Conservation (phyloP, 2,888 invertebrate genomes). For the Harpagoxenus sublaevis region DNA sequence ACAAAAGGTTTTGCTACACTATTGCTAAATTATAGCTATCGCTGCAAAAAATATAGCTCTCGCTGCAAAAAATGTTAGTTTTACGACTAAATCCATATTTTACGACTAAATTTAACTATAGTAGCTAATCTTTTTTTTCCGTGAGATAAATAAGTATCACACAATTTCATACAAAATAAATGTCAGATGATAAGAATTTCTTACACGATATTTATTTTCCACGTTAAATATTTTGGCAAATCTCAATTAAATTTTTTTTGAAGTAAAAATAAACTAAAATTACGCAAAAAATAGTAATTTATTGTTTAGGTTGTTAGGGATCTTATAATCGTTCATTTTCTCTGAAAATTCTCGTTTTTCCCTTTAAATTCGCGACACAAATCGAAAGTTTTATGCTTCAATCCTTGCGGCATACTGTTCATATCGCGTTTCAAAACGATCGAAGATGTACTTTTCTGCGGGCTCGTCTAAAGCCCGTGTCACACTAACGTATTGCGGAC, state of each 20-base stretch:
- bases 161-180: background rate
- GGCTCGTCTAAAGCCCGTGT: background rate
- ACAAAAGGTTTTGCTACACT: too few relatives aligned
- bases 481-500: too few relatives aligned
- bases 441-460: background rate
- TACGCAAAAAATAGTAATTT: background rate
- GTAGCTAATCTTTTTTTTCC: too few relatives aligned
- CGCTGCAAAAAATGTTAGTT: too few relatives aligned
- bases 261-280: background rate
- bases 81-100: too few relatives aligned
- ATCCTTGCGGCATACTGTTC: background rate
- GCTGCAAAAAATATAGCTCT: too few relatives aligned
- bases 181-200: background rate
- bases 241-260: background rate
- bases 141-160: background rate
- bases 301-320: background rate
- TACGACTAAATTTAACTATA: too few relatives aligned
- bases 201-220: background rate
- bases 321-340: background rate
- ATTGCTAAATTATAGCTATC: too few relatives aligned
- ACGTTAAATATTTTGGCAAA: background rate
- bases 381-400: background rate
- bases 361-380: background rate
- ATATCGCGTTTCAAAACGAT: constrained; percentile 2
- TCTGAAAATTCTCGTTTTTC: background rate